Base-by-base conservation (phyloP, 2,888 invertebrate species). In the Netelia inedita region DNA sequence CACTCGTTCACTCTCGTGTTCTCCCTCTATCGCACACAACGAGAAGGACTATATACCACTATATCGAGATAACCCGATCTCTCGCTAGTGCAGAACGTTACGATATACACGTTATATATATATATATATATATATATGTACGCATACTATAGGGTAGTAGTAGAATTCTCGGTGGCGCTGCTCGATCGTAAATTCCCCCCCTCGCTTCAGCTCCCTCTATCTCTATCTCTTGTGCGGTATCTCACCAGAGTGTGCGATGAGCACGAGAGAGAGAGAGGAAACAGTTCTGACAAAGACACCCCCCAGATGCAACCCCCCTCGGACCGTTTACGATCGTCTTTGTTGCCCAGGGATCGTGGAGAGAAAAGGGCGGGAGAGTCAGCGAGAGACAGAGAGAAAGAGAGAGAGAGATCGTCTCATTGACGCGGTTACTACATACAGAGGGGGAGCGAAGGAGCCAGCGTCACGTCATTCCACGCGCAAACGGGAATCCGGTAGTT, bases 241-340 rank as follows among this genome's bases (percentile, higher is more conserved):
- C 82, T 69, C 83, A 63, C 55, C 59, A 53, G 74, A 66, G 78
- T 66, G 82, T 73, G 59, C 73, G 78, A 78, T 74, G 85, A 79
- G 79, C 59, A 79, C 63, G 57, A 65, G 73, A 61, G 72, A 68
- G 74, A 28, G 61, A 65, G 73, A 61, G 72, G 59, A 69, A 28
- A 53, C 14, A 46, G 2, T 14, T 46, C 59, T 71, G 57, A 43
- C 69, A 53, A 71, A 59, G 35, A 65, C 73, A 72, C 59, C 79
- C 79, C 75, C 74, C 28, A 16, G 55, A 53, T 55, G 75, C 71
- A 85, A 61, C 79, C 79, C 79, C 85, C 78, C 79, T 78, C 57
- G 79, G 85, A 82, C 82, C 85, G 85, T 88, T 88, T 83, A 81
- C 83, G 83, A 76, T 84, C 84, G 78, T 73, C 80, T 81, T 79